Evolutionary conservation across 64 coral and sea anemone species (phyloP).

Genomic region (Pocillopora damicornis): DNA sequence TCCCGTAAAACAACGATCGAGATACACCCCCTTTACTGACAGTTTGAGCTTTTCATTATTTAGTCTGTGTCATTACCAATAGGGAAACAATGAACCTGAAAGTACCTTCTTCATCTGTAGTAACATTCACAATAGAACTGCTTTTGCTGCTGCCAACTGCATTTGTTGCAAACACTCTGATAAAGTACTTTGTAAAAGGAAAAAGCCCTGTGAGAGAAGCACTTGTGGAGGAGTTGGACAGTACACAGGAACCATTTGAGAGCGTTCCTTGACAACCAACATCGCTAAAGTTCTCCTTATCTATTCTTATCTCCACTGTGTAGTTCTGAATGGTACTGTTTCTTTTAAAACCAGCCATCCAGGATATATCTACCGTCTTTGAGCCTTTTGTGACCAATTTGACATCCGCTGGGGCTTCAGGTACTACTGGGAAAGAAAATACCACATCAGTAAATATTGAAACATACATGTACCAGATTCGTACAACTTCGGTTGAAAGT

Average conservation of each 20-base stretch:
- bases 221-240: not conserved
- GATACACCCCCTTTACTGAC: too few relatives aligned
- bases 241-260: not conserved
- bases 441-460: too few relatives aligned
- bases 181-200: not conserved
- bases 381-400: not conserved
- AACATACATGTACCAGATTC: too few relatives aligned
- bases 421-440: too few relatives aligned
- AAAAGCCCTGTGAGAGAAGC: not conserved
- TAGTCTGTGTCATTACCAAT: too few relatives aligned
- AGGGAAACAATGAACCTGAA: too few relatives aligned
- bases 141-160: not conserved
- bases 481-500: too few relatives aligned
- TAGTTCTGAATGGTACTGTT: slow-evolving; percentile 14
- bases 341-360: slow-evolving; percentile 16
- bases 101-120: slow-evolving; percentile 41
- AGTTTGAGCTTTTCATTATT: too few relatives aligned
- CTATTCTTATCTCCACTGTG: not conserved
- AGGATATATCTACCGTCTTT: not conserved
- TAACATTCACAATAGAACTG: not conserved
- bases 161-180: slow-evolving; percentile 9
- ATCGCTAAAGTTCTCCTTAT: not conserved
- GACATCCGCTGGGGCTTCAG: too few relatives aligned
- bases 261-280: not conserved
- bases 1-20: too few relatives aligned